These are phyloP conservation scores for Haliclona indistincta DNA, from an alignment of 37 sponge, comb jelly and placozoan genomes.

Conservation along the genomic window DNA sequence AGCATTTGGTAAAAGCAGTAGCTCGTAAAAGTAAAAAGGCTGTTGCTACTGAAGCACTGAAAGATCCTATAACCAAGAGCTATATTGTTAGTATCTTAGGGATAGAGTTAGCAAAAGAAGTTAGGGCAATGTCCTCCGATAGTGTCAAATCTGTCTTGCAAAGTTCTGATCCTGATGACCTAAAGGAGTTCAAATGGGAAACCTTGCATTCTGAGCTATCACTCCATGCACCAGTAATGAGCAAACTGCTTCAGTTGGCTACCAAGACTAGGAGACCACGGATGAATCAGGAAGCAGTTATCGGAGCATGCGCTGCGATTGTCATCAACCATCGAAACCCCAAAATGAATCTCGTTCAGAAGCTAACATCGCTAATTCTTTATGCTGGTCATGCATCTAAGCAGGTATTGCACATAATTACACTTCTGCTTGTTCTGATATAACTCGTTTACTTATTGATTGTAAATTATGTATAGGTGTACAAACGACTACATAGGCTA, in stretches of 20 bases:
- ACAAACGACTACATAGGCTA: neutral
- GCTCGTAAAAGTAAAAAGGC: constrained; percentile 3
- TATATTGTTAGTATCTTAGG: neutral
- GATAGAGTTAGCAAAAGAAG: constrained; percentile 4
- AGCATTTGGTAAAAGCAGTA: neutral
- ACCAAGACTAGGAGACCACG: constrained; percentile 22
- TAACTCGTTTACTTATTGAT: neutral
- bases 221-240: constrained; percentile 20
- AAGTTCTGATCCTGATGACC: constrained; percentile 6
- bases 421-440: too few species aligned
- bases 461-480: constrained; percentile 12
- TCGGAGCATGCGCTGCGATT: constrained; percentile 32
- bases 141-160: constrained; percentile 12
- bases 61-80: neutral
- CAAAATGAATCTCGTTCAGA: constrained; percentile 29
- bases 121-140: constrained; percentile 19
- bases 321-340: constrained; percentile 22
- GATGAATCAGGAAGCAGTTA: constrained; percentile 7
- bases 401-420: too few species aligned
- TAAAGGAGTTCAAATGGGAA: constrained; percentile 31
- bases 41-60: neutral
- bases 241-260: constrained; percentile 9
- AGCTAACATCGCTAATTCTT: constrained; percentile 24
- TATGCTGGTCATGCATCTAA: constrained; percentile 36
- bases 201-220: constrained; percentile 13